These are phyloP conservation scores for Ciconia stormi DNA, from an alignment of 2,113 vertebrate genomes.

Conservation along the genomic window DNA sequence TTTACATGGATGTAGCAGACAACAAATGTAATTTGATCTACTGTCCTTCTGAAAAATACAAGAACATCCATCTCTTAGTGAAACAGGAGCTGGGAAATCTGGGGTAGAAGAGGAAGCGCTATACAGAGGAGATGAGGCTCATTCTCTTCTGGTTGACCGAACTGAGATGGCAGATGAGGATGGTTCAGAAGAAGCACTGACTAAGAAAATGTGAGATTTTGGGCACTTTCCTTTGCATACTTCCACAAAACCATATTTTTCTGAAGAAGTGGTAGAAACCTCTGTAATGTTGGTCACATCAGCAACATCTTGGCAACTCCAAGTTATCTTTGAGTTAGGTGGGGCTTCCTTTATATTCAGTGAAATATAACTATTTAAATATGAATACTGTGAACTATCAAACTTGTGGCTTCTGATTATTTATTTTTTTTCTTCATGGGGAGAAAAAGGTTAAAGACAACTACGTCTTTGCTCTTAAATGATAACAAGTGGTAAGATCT, in stretches of 20 bases:
- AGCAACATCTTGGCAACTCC: neutral
- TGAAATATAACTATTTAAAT: constrained; percentile 12
- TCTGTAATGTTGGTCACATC: neutral
- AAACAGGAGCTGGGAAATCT: neutral
- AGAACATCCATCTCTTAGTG: neutral
- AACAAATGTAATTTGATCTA: neutral
- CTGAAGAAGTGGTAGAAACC: neutral
- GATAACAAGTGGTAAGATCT: neutral
- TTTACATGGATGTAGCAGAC: neutral
- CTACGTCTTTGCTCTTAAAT: constrained; percentile 10
- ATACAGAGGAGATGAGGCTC: neutral
- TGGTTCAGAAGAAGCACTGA: neutral
- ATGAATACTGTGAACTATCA: constrained; percentile 28
- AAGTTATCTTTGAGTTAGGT: neutral
- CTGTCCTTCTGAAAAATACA: neutral
- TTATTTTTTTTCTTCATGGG: constrained; percentile 23
- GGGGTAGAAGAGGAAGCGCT: neutral
- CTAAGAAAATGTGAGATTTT: neutral
- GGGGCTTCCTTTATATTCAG: neutral
- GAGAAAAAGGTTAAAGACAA: constrained; percentile 37
- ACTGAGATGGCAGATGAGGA: neutral
- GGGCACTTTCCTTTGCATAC: neutral
- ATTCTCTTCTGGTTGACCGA: neutral
- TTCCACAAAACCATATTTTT: neutral
- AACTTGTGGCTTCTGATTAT: constrained; percentile 28